Evolutionary conservation across 2,888 invertebrate genomes (phyloP), one percentile per base, ranked within the genome.

Genomic region (Netelia melanura): DNA sequence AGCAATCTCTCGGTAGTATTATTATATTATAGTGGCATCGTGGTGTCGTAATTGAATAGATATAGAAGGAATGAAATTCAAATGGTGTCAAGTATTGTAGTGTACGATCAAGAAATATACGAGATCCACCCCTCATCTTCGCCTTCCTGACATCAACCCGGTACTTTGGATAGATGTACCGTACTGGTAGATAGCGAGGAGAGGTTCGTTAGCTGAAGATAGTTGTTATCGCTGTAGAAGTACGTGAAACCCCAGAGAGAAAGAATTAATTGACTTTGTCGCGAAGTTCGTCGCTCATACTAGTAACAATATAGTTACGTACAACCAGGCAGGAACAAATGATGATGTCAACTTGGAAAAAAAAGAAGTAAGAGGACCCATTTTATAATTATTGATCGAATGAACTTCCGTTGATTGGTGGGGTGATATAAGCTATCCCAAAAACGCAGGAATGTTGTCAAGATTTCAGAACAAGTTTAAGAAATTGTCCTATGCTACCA

Each of bases 171-270:
- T 14, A 9, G 74, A 62, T 52, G 43, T 56, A 17, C 30, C 21
- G 62, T 8, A n/a, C 62, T 14, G 25, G 23, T 62, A 11, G 30
- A 30, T 62, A 1, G 62, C 30, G 48, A 68, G 11, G 61, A 52
- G 81, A 81, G 62, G 67, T 74, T 81, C 74, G 74, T 81, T 74
- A 81, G 65, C 72, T 80, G 44, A 56, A 80, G 70, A 58, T 48
- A 30, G 56, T 67, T 10, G 23, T 58, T 52, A 3, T 54, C 64
- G 23, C 48, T 68, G 11, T 17, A 17, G 9, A 56, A 17, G 56
- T n/a, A 17, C n/a, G 56, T 21, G 56, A 56, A 56, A 56, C 56
- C 11, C 11, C 14, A 52, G 9, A 56, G 56, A 56, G 21, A 56
- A 56, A 56, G 17, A 56, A 21, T 58, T 21, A 58, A 21, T 17